Conservation (phyloP, 2,797 vertebrate genomes). For the Hippopotamyrus pictus region DNA sequence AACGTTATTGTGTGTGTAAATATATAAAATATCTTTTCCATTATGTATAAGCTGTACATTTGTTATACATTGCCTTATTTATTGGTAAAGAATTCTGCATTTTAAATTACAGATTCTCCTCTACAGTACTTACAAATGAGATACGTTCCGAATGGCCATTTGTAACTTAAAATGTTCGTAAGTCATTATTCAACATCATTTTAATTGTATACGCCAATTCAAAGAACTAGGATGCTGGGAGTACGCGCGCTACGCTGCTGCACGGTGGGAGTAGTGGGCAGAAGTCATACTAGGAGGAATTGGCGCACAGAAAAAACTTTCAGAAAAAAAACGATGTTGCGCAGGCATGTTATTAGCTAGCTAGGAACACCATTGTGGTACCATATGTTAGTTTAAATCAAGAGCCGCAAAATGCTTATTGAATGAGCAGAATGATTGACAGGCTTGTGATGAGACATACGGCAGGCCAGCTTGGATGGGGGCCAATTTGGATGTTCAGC, state of each 20-base stretch:
- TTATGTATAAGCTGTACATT: not conserved
- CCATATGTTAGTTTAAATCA: not conserved
- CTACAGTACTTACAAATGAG: no score
- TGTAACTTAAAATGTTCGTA: not conserved
- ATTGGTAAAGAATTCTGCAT: not conserved
- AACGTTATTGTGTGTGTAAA: not conserved
- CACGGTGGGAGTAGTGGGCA: rapidly evolving
- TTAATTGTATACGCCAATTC: not conserved
- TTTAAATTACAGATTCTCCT: not conserved
- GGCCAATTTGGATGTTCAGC: not conserved
- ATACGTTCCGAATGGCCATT: not conserved
- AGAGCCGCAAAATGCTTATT: not conserved
- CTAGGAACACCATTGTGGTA: not conserved
- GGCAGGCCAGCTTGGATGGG: not conserved
- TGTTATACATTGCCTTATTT: not conserved
- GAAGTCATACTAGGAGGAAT: not conserved
- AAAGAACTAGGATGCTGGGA: not conserved
- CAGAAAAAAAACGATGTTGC: no score
- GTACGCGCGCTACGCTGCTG: no score
- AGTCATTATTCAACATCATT: no score
- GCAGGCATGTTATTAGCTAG: not conserved
- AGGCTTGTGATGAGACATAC: not conserved
- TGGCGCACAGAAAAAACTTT: no score
- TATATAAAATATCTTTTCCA: not conserved
- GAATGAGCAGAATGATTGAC: not conserved